Percentiles rank a stretch among this genome's conserved stretches.
Conservation (phyloP, 2,888 invertebrate genomes). For the Ormyrus rosae region DNA sequence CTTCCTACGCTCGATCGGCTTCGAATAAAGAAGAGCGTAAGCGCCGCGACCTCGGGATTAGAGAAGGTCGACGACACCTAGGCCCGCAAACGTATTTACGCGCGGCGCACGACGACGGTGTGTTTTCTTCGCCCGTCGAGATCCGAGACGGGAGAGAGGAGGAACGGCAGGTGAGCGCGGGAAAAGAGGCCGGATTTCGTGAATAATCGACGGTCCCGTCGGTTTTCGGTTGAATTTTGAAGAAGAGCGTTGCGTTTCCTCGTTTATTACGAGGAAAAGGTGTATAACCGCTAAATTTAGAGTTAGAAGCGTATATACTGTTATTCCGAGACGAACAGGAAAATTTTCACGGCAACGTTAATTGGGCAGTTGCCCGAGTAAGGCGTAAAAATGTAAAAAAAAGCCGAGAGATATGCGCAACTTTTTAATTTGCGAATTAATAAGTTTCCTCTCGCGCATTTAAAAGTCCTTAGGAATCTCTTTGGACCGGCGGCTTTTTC, state of each 20-base stretch:
- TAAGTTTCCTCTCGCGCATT: no score
- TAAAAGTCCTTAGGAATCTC: no score
- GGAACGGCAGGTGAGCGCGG: neutral
- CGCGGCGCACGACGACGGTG: neutral
- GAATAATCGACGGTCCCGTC: no score
- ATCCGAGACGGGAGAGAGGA: constrained; percentile 33
- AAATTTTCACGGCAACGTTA: neutral
- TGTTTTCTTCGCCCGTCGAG: constrained; percentile 38
- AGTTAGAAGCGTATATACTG: no score
- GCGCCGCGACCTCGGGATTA: constrained; percentile 41
- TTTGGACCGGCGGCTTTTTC: neutral
- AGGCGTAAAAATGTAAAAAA: neutral
- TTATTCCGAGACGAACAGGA: no score
- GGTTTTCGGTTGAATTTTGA: no score
- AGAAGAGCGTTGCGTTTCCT: no score
- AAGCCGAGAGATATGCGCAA: neutral
- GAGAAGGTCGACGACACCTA: constrained; percentile 56
- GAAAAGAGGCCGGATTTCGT: neutral
- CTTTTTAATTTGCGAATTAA: neutral
- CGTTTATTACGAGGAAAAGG: no score
- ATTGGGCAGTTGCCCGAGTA: neutral
- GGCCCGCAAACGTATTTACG: constrained; percentile 16
- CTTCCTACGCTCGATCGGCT: constrained; percentile 42
- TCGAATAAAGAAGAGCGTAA: constrained; percentile 41
- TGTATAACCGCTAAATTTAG: no score